Percentiles rank a stretch among this genome's conserved stretches.
Conservation (phyloP, 2,113 vertebrate genomes). For the Alexandromys fortis region DNA sequence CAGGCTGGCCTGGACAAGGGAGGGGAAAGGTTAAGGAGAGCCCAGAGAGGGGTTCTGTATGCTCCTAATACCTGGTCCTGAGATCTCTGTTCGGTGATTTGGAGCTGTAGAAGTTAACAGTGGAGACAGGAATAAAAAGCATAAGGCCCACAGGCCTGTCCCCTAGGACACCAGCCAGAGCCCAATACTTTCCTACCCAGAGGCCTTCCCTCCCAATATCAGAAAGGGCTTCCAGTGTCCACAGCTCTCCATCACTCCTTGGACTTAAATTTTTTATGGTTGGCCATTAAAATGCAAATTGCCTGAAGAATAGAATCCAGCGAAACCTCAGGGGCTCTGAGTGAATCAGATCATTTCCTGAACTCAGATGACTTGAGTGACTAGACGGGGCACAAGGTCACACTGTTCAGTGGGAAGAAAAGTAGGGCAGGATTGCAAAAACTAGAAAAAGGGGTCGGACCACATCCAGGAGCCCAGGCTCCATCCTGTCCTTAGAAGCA, state of each 20-base stretch:
- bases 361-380: not conserved
- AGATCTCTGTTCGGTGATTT: not conserved
- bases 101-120: not conserved
- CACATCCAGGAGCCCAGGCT: rapidly evolving
- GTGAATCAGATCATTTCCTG: conserved; percentile 35
- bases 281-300: conserved; percentile 63
- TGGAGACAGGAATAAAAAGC: not conserved
- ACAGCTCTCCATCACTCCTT: not conserved
- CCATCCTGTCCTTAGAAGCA: not conserved
- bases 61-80: not conserved
- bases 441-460: not conserved
- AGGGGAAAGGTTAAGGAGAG: not conserved
- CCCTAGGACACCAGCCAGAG: not conserved
- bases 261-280: conserved; percentile 28
- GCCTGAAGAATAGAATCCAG: conserved; percentile 33
- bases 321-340: not conserved
- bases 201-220: not conserved
- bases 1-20: not conserved
- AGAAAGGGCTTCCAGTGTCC: not conserved
- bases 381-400: not conserved
- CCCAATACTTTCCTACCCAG: not conserved
- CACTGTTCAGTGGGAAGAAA: not conserved
- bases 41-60: not conserved
- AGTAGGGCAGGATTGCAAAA: not conserved
- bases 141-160: not conserved